phyloP scores from a whole-genome alignment of 2,888 invertebrate species.

The Caenorhabditis sinica region DNA sequence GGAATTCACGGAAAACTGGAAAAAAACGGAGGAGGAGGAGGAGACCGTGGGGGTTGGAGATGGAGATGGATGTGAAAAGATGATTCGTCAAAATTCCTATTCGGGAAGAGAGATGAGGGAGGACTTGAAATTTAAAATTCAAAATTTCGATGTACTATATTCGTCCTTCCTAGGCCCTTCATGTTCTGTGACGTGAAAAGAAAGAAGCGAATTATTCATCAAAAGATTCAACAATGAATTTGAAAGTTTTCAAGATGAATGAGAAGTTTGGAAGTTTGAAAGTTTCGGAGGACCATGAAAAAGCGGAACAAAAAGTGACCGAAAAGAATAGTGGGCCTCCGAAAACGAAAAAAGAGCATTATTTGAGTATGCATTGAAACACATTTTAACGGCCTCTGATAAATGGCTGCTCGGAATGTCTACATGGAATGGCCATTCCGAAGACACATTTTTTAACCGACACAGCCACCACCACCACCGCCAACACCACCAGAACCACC shows the following conservation, averaged over 20 bases:
- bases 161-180: not conserved
- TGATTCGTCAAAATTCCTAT: conserved; percentile 17
- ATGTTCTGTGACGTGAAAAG: not conserved
- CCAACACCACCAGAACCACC: not conserved
- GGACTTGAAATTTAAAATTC: conserved; percentile 17
- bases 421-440: conserved; percentile 50
- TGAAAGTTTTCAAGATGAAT: not conserved
- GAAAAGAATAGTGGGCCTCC: not conserved
- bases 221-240: conserved; percentile 5
- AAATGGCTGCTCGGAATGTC: conserved; percentile 54
- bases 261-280: not conserved
- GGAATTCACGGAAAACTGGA: conserved; percentile 25
- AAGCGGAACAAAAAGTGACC: conserved; percentile 30
- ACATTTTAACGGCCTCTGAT: conserved; percentile 64
- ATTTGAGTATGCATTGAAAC: conserved; percentile 66
- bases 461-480: not conserved
- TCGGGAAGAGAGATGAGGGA: not conserved
- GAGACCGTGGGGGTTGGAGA: not conserved
- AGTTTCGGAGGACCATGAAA: not conserved
- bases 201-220: conserved; percentile 20
- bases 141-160: conserved; percentile 18
- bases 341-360: conserved; percentile 27
- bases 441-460: conserved; percentile 28
- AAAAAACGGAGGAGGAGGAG: not conserved
- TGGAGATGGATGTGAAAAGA: conserved; percentile 12